Evolutionary conservation across 2,113 vertebrate species (phyloP), one percentile per base, ranked within the genome.

Genomic region (Dissostichus mawsoni): DNA sequence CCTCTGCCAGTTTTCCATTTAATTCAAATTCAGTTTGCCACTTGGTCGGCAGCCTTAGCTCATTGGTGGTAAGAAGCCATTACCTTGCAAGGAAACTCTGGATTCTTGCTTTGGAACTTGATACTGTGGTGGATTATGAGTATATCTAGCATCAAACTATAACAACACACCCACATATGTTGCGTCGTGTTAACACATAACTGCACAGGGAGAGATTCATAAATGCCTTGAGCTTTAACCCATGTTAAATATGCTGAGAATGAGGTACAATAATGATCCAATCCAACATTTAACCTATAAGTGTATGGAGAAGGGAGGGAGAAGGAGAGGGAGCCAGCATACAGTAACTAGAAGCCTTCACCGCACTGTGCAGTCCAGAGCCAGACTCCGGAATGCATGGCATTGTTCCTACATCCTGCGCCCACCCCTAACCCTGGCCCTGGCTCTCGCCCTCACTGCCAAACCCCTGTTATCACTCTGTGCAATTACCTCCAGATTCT

Each of bases 391-490:
- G 93, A 95, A 93, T 85, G 67, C 91, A 92, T 91, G 92, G 94
- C 92, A 94, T 83, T 89, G 87, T 90, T 93, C 91, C 90, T 84
- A 94, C 94, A 93, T 95, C 94, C 93, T 95, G 92, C 41, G 83
- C 86, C 90, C 91, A 84, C 85, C 79, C 90, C 90, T 84, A 84
- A 88, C 87, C 85, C 86, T 78, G 86, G 78, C 82, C 80, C 87
- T 85, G 77, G 89, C 86, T 76, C 87, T 75, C 76, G 73, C 77
- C 69, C 81, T 48, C 82, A 71, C 86, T 88, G 91, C 91, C 92
- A 94, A 92, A 90, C 88, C 76, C 86, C 89, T 81, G 85, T 94
- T 93, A 94, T 94, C 92, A 83, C 90, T 87, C 69, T 64, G 52
- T 80, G 82, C 89, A 94, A 94, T 93, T 93, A 93, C 91, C 91